These are phyloP conservation scores for Maniola jurtina DNA, from an alignment of 1,140 invertebrate species.

Conservation along the genomic window DNA sequence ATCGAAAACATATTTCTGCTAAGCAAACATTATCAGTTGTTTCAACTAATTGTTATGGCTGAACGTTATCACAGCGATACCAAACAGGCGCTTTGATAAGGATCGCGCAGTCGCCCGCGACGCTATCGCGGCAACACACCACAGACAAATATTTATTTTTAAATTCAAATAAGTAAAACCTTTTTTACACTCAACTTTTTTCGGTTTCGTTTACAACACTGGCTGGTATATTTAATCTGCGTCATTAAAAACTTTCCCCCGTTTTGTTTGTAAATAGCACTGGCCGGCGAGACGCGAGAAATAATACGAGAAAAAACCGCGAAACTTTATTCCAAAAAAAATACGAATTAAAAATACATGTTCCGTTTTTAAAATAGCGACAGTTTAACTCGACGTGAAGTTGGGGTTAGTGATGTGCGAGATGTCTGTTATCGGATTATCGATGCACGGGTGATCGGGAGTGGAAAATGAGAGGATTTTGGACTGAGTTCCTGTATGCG, in stretches of 20 bases:
- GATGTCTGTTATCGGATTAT: constrained; percentile 32
- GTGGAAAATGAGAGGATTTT: constrained; percentile 59
- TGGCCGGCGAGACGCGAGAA: constrained; percentile 18
- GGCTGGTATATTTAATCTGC: constrained; percentile 32
- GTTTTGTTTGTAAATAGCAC: constrained; percentile 29
- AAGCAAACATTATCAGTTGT: constrained; percentile 48
- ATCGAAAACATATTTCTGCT: constrained; percentile 13
- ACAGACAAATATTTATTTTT: constrained; percentile 25
- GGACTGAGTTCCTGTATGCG: constrained; percentile 61
- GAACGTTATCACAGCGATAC: constrained; percentile 62
- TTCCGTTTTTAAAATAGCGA: constrained; percentile 17
- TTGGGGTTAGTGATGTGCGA: constrained; percentile 48
- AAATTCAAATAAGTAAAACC: constrained; percentile 13
- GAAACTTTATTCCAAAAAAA: constrained; percentile 8
- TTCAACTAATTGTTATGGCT: constrained; percentile 65
- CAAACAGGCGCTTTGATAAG: constrained; percentile 51
- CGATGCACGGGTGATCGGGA: constrained; percentile 31
- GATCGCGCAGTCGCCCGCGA: constrained; percentile 43
- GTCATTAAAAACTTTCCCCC: constrained; percentile 22
- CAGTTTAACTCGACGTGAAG: constrained; percentile 17
- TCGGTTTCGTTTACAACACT: constrained; percentile 16
- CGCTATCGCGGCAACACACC: constrained; percentile 27
- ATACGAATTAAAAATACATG: not conserved
- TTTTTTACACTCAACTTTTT: constrained; percentile 6
- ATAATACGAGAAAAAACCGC: constrained; percentile 28